Base-by-base conservation (phyloP, 2,797 vertebrate genomes). In the Muraenolepis orangiensis region DNA sequence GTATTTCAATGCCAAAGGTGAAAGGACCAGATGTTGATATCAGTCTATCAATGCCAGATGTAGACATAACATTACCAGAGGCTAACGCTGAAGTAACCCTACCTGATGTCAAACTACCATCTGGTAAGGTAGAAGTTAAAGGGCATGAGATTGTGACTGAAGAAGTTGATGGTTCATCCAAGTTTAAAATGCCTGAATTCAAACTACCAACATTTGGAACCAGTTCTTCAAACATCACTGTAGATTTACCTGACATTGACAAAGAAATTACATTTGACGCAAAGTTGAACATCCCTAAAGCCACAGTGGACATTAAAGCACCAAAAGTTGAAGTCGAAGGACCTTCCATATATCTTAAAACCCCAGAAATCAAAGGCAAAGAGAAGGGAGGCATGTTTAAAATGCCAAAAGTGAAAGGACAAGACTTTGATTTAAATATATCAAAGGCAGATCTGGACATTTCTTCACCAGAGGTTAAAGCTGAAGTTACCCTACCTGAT, bases 1-100 rank as follows among this genome's bases (percentile, higher is more conserved):
- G 83, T 72, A 76, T 90, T n/a, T 87, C 88, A 0, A 75, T 83
- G 3, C 90, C 75, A 0, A 87, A 87, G 74, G 5, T 71, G 26
- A 12, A 3, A 0, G 4, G 76, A 26, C 88, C 76, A 67, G 66
- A 67, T 14, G 13, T 14, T 31, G n/a, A 26, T 61, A 13, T 28
- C n/a, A 66, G 23, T 66, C 0, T 3, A 28, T 66, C 61, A 66
- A 66, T 20, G 36, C 14, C 32, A 76, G 57, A 4, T 67, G n/a
- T 38, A 36, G n/a, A 61, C 6, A 36, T 71, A 23, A 28, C 61
- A 51, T 7, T 69, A 28, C 70, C 75, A 67, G 64, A 76, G 36
- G 18, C 13, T 64, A 2, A 64, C 7, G 7, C 3, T 66, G 61
- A 26, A 28, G 12, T 66, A 14, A 8, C 61, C 1, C 1, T 26